These are phyloP conservation scores for Amorpha juglandis DNA, from an alignment of 2,888 invertebrate species.

Conservation along the genomic window DNA sequence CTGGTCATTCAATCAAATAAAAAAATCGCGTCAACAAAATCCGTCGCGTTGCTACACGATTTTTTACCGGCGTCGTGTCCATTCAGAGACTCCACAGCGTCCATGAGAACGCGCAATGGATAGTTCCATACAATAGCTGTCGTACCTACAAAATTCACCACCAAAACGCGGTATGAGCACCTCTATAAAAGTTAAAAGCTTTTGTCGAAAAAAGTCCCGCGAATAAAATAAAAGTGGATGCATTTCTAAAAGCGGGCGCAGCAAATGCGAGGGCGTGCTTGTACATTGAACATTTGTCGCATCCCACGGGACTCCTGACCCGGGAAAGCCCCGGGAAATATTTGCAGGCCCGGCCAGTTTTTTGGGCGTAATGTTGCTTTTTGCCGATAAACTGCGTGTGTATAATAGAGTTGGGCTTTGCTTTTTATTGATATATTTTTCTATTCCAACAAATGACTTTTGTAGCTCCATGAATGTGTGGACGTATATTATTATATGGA, in stretches of 20 bases:
- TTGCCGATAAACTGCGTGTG: slow-evolving; percentile 23
- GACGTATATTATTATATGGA: too few relatives aligned
- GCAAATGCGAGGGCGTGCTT: slow-evolving; percentile 56
- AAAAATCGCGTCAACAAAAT: slow-evolving; percentile 21
- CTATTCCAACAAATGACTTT: slow-evolving; percentile 18
- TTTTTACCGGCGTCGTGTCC: background rate
- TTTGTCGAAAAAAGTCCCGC: slow-evolving; percentile 70
- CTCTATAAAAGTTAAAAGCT: slow-evolving; percentile 80
- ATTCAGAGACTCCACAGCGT: slow-evolving; percentile 25
- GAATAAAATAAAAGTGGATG: slow-evolving; percentile 69
- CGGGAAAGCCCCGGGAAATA: slow-evolving; percentile 56
- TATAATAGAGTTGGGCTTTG: slow-evolving; percentile 22
- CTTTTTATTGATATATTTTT: slow-evolving; percentile 28
- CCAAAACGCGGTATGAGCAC: slow-evolving; percentile 67
- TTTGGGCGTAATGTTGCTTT: slow-evolving; percentile 45
- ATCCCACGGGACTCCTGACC: slow-evolving; percentile 67
- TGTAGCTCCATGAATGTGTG: background rate
- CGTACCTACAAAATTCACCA: slow-evolving; percentile 55
- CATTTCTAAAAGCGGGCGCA: slow-evolving; percentile 66
- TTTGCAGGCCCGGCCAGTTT: slow-evolving; percentile 54
- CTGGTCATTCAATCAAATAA: too few relatives aligned
- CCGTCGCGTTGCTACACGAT: slow-evolving; percentile 24
- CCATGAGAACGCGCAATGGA: slow-evolving; percentile 28
- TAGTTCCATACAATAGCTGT: slow-evolving; percentile 31
- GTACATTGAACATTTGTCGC: slow-evolving; percentile 61